Conservation (phyloP, 2,888 invertebrate genomes). For the Troides oblongomaculatus region DNA sequence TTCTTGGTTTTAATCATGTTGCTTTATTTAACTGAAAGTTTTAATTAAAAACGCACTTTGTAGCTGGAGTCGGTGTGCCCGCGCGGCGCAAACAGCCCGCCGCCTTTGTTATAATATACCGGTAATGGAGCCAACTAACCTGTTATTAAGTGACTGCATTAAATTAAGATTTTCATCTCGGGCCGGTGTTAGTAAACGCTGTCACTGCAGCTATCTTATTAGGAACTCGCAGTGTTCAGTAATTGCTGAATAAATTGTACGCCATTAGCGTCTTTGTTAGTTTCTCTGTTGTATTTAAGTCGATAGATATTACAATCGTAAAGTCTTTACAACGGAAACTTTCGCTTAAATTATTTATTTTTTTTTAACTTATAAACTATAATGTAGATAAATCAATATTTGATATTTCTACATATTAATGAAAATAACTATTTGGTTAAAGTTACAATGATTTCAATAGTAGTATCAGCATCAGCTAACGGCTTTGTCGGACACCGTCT, state of each 20-base stretch:
- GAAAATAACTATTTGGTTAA: too few relatives aligned
- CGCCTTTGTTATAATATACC: slow-evolving; percentile 32
- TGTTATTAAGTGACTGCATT: slow-evolving; percentile 31
- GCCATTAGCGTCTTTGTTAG: slow-evolving; percentile 11
- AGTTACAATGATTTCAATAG: too few relatives aligned
- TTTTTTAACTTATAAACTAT: too few relatives aligned
- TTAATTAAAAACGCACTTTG: slow-evolving; percentile 30
- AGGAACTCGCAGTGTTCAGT: slow-evolving; percentile 31
- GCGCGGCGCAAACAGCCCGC: slow-evolving; percentile 15
- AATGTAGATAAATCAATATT: too few relatives aligned
- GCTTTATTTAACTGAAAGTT: slow-evolving; percentile 22
- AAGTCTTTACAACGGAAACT: neutral
- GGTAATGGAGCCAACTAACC: slow-evolving; percentile 31
- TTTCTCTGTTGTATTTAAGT: neutral
- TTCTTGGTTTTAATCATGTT: slow-evolving; percentile 24
- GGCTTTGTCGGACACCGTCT: too few relatives aligned
- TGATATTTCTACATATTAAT: too few relatives aligned
- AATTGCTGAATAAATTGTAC: slow-evolving; percentile 31
- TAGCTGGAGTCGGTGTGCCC: slow-evolving; percentile 8
- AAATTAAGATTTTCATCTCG: slow-evolving; percentile 31
- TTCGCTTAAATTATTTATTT: too few relatives aligned
- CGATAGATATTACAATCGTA: neutral
- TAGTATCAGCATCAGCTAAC: too few relatives aligned
- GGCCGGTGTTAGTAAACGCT: slow-evolving; percentile 27
- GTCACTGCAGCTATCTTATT: slow-evolving; percentile 29